These are phyloP conservation scores for Arrhamphus sclerolepis DNA, from an alignment of 2,797 vertebrate species.

Conservation along the genomic window DNA sequence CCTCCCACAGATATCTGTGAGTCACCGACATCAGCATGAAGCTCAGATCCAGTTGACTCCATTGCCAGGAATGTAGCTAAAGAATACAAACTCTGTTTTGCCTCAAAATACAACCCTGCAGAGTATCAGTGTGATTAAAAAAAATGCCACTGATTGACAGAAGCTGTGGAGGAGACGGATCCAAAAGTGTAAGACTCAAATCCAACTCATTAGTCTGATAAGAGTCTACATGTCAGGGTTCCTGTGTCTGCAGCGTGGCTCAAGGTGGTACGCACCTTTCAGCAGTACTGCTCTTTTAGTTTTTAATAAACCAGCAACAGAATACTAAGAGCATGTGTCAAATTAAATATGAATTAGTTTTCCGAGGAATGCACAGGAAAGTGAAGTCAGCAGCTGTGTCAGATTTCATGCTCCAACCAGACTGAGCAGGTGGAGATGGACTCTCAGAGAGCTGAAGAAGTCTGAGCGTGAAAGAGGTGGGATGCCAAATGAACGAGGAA, in stretches of 20 bases:
- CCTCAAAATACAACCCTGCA: slow-evolving; percentile 4
- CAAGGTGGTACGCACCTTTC: no score
- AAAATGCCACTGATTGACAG: slow-evolving; percentile 7
- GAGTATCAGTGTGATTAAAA: slow-evolving; percentile 9
- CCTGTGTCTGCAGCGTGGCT: slow-evolving; percentile 3
- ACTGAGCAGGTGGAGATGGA: slow-evolving; percentile 24
- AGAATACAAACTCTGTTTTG: slow-evolving; percentile 30
- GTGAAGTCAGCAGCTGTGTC: not conserved
- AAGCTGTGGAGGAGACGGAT: slow-evolving; percentile 13
- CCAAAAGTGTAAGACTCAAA: not conserved
- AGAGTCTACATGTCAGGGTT: slow-evolving; percentile 5
- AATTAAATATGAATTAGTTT: not conserved
- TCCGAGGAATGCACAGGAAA: not conserved
- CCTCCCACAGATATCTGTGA: slow-evolving; percentile 33
- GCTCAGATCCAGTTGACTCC: slow-evolving; percentile 26
- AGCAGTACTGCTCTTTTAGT: not conserved
- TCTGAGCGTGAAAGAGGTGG: slow-evolving; percentile 7
- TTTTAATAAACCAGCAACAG: slow-evolving; percentile 2
- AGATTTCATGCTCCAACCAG: not conserved
- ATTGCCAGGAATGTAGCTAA: slow-evolving; percentile 39
- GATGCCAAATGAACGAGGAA: slow-evolving; percentile 20
- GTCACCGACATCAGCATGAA: slow-evolving; percentile 40
- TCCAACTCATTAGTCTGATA: slow-evolving; percentile 32
- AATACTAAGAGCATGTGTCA: not conserved
- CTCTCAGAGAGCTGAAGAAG: not conserved